Conservation (phyloP, 2,888 invertebrate species). For the Pimpla rufipes region DNA sequence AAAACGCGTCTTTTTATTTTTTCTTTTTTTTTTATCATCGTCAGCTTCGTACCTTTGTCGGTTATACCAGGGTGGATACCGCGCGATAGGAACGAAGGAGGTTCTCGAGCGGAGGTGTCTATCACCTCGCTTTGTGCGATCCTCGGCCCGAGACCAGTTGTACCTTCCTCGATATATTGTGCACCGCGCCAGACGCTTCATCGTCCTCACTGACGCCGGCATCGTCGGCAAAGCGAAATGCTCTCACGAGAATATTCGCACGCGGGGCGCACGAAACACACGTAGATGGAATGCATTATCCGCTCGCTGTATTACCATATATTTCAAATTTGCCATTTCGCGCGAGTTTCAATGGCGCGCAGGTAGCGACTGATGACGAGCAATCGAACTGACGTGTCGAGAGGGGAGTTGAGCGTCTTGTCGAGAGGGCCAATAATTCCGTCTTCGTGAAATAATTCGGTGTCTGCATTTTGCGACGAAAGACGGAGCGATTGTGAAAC, state of each 20-base stretch:
- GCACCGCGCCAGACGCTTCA: constrained; percentile 37
- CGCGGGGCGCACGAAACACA: constrained; percentile 58
- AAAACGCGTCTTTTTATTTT: constrained; percentile 1
- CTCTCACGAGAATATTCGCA: constrained; percentile 51
- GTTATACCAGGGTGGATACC: background rate
- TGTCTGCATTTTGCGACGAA: no score
- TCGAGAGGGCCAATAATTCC: no score
- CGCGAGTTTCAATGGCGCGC: constrained; percentile 46
- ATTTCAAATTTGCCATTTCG: constrained; percentile 71
- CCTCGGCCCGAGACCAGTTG: constrained; percentile 29
- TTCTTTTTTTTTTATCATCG: background rate
- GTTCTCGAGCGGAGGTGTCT: constrained; percentile 43
- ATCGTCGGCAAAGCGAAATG: constrained; percentile 61
- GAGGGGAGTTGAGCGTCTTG: no score
- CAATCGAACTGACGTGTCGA: constrained; percentile 1
- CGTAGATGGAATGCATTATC: constrained; percentile 73
- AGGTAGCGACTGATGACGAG: constrained; percentile 10
- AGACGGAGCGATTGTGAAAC: no score
- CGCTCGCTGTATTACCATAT: constrained; percentile 74
- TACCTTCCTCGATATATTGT: constrained; percentile 60
- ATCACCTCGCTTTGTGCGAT: constrained; percentile 47
- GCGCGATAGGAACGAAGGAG: constrained; percentile 34
- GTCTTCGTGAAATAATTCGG: no score
- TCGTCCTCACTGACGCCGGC: constrained; percentile 57
- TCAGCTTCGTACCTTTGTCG: background rate